These are phyloP conservation scores for Gymnoscopelus braueri DNA, from an alignment of 2,797 vertebrate genomes.

Conservation along the genomic window DNA sequence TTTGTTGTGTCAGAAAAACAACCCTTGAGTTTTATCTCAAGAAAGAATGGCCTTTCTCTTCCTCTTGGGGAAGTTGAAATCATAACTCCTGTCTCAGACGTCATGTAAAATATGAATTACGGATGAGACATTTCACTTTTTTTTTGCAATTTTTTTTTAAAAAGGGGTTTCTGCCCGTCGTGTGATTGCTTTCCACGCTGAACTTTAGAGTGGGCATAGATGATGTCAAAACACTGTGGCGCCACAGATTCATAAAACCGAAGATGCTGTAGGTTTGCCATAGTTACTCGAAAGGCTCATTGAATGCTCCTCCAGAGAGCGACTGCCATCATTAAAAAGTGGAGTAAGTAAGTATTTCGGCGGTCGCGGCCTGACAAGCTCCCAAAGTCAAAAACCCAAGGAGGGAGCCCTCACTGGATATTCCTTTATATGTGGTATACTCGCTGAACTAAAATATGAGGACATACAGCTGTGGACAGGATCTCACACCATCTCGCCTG, in stretches of 20 bases:
- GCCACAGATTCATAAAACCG: constrained; percentile 61
- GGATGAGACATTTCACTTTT: constrained; percentile 6
- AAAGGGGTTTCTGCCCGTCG: not conserved
- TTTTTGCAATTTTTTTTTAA: constrained; percentile 8
- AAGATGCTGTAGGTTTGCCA: constrained; percentile 45
- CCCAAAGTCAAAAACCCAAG: constrained; percentile 57
- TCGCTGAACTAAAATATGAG: constrained; percentile 52
- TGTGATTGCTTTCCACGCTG: constrained; percentile 21
- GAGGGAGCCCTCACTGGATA: constrained; percentile 48
- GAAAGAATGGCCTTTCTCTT: constrained; percentile 14
- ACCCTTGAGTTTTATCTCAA: constrained; percentile 28
- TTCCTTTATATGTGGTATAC: constrained; percentile 57
- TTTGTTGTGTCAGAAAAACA: constrained; percentile 39
- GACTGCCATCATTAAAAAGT: constrained; percentile 49
- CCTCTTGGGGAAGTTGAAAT: not conserved
- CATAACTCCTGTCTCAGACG: constrained; percentile 34
- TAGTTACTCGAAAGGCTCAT: constrained; percentile 37
- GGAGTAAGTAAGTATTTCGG: constrained; percentile 55
- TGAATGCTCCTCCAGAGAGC: constrained; percentile 56
- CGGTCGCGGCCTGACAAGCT: constrained; percentile 48
- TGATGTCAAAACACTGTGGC: constrained; percentile 58
- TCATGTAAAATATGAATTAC: constrained; percentile 42
- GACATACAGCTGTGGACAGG: constrained; percentile 56
- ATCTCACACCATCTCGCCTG: constrained; percentile 57
- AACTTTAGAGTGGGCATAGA: constrained; percentile 24